Evolutionary conservation across 1,140 invertebrate species (phyloP).

Genomic region (Apis laboriosa): DNA sequence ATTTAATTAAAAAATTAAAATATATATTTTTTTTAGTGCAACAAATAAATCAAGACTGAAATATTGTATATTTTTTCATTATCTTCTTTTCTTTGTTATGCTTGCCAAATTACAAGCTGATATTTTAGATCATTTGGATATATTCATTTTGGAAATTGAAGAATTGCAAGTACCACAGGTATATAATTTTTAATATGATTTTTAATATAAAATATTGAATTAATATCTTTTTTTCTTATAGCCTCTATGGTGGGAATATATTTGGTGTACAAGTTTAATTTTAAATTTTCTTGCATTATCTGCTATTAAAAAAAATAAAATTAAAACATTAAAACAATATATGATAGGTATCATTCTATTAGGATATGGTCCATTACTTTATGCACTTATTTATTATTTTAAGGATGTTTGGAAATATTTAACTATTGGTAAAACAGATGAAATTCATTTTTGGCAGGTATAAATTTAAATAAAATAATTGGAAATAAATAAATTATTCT

Average conservation of each 20-base stretch:
- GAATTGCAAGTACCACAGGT: conserved; percentile 95
- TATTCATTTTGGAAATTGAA: conserved; percentile 96
- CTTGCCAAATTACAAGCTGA: conserved; percentile 94
- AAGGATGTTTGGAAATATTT: conserved; percentile 92
- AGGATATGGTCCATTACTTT: conserved; percentile 90
- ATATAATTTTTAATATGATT: conserved; percentile 46
- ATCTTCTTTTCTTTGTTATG: conserved; percentile 94
- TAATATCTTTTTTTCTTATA: conserved; percentile 69
- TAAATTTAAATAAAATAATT: neutral
- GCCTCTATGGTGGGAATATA: conserved; percentile 96
- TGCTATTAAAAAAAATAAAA: conserved; percentile 91
- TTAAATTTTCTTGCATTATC: conserved; percentile 92
- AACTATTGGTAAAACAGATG: conserved; percentile 84
- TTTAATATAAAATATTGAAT: neutral
- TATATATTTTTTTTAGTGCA: conserved; percentile 86
- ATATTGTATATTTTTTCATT: conserved; percentile 96
- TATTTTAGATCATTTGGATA: conserved; percentile 94
- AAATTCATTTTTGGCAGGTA: conserved; percentile 91
- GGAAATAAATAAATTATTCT: neutral
- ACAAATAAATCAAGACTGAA: conserved; percentile 95
- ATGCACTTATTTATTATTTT: conserved; percentile 91
- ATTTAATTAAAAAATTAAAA: conserved; percentile 18
- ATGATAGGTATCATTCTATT: conserved; percentile 90
- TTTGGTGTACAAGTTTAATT: conserved; percentile 94
- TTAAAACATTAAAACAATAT: conserved; percentile 89